Conservation (phyloP, 2,113 vertebrate species). For the Anthoscopus minutus region DNA sequence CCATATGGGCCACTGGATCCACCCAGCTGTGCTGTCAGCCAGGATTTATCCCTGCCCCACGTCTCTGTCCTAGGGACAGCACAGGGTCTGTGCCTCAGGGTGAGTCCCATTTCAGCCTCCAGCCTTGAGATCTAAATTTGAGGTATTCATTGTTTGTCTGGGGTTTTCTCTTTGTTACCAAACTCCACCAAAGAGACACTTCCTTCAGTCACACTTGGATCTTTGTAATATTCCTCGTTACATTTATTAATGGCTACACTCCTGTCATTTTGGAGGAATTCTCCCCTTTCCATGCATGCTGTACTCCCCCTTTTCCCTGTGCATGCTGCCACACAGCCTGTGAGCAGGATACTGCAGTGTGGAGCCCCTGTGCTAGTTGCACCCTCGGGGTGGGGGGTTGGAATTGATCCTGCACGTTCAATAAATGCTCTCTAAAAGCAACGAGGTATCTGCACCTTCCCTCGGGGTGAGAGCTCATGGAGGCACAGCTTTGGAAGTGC, state of each 20-base stretch:
- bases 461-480: background rate
- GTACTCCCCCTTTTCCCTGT: background rate
- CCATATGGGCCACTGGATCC: background rate
- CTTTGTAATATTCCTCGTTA: background rate
- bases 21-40: background rate
- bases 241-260: background rate
- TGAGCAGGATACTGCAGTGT: fast-evolving
- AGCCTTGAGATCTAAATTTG: background rate
- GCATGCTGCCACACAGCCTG: background rate
- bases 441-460: background rate
- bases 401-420: background rate
- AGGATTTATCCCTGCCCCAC: background rate
- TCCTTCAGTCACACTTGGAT: background rate
- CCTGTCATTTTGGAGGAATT: background rate
- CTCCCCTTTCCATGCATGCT: background rate
- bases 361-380: background rate
- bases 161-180: background rate
- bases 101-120: background rate
- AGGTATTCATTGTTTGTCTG: background rate
- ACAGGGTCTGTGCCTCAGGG: background rate
- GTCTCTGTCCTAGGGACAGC: background rate
- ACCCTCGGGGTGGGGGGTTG: background rate
- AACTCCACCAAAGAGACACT: background rate
- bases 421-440: background rate
- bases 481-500: background rate